Conservation (phyloP, 2,888 invertebrate genomes). For the Eumacrocentrus americanus region DNA sequence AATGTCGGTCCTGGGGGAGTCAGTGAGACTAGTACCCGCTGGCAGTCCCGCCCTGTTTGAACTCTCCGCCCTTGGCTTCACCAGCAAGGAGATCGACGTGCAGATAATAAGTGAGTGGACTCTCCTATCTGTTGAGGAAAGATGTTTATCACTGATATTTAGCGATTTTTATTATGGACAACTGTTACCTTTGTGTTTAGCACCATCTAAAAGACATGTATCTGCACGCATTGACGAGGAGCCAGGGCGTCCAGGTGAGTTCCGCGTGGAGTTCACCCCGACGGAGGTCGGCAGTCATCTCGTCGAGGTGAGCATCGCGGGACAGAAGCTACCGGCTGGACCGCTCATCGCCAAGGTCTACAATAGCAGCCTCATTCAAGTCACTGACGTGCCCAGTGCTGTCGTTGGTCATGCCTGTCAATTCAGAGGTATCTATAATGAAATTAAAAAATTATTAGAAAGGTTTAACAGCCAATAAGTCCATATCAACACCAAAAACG, state of each 20-base stretch:
- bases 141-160: neutral
- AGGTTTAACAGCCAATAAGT: no score
- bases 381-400: conserved; percentile 92
- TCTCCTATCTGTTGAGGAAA: neutral
- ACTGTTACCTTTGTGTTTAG: conserved; percentile 53
- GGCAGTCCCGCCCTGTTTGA: conserved; percentile 90
- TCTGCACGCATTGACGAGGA: conserved; percentile 84
- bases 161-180: no score
- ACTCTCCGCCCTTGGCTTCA: conserved; percentile 73
- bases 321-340: conserved; percentile 87
- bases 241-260: conserved; percentile 78
- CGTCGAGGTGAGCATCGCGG: conserved; percentile 88
- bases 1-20: conserved; percentile 83
- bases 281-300: conserved; percentile 94
- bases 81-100: conserved; percentile 65
- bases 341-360: conserved; percentile 94
- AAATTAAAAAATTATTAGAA: conserved; percentile 4
- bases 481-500: no score
- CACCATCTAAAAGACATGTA: conserved; percentile 84
- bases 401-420: conserved; percentile 95
- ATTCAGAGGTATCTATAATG: conserved; percentile 77
- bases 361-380: conserved; percentile 90
- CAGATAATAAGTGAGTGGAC: conserved; percentile 64
- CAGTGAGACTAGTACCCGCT: conserved; percentile 88
- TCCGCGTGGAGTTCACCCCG: conserved; percentile 90